These are phyloP conservation scores for Linurgus olivaceus DNA, from an alignment of 2,797 vertebrate species.

Conservation along the genomic window DNA sequence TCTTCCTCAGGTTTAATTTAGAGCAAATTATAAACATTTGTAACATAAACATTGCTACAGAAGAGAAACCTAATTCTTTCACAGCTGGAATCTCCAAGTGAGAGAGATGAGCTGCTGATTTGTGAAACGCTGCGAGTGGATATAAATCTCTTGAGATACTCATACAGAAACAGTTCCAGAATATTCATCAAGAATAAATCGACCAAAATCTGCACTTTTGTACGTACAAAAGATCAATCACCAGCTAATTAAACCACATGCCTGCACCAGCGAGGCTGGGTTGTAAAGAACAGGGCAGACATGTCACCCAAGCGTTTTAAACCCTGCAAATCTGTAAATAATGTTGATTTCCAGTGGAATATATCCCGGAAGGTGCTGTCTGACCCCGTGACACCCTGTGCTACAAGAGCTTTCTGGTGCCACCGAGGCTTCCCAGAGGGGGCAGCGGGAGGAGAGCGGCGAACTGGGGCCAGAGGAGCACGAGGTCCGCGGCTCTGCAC, in stretches of 20 bases:
- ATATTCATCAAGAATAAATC: background rate
- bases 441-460: background rate
- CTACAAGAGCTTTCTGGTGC: background rate
- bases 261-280: too few species aligned
- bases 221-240: background rate
- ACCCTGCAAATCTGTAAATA: background rate
- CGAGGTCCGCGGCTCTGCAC: background rate
- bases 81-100: background rate
- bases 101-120: background rate
- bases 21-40: background rate
- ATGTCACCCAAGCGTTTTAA: fast-evolving
- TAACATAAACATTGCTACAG: background rate
- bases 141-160: background rate
- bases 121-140: background rate
- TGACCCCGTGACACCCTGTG: background rate
- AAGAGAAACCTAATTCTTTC: background rate
- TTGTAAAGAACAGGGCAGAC: background rate
- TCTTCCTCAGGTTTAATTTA: background rate
- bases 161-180: background rate
- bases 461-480: background rate
- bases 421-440: background rate
- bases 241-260: background rate
- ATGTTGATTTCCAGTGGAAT: background rate
- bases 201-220: background rate
- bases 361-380: background rate